These are phyloP conservation scores for Rhyacichthys aspro DNA, from an alignment of 2,797 vertebrate species.

Conservation along the genomic window DNA sequence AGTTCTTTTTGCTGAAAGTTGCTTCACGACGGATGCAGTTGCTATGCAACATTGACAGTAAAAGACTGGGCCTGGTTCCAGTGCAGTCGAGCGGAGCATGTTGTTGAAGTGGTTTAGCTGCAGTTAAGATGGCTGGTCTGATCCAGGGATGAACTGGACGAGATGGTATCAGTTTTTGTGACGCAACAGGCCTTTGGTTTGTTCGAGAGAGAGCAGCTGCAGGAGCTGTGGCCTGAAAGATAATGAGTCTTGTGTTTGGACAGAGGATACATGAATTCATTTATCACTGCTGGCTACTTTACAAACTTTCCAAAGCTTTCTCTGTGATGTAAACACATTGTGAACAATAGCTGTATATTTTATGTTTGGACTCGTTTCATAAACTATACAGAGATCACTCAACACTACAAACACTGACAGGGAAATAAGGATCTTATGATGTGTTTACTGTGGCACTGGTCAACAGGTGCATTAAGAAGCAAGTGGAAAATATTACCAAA, in stretches of 20 bases:
- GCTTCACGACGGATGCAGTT: conserved; percentile 36
- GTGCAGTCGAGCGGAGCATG: conserved; percentile 15
- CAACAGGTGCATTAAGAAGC: too few species aligned
- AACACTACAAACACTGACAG: neutral
- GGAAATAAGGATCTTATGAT: neutral
- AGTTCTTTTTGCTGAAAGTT: conserved; percentile 15
- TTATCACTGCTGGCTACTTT: neutral
- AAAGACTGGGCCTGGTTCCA: conserved; percentile 16
- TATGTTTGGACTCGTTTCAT: neutral
- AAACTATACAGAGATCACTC: too few species aligned
- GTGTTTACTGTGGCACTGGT: too few species aligned
- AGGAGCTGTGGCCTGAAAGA: neutral
- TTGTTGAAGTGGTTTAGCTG: conserved; percentile 15
- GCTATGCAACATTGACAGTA: conserved; percentile 50
- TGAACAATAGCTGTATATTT: neutral
- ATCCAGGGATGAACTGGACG: conserved; percentile 3
- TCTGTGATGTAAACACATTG: neutral
- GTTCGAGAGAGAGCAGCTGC: conserved; percentile 17
- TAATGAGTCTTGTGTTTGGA: neutral
- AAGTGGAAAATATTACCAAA: too few species aligned
- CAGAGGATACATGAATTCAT: neutral
- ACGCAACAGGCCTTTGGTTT: conserved; percentile 13
- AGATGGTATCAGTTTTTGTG: conserved; percentile 9
- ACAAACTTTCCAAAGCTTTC: neutral
- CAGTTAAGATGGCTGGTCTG: conserved; percentile 7